Conservation (phyloP, 2,113 vertebrate genomes). For the Mus pahari region DNA sequence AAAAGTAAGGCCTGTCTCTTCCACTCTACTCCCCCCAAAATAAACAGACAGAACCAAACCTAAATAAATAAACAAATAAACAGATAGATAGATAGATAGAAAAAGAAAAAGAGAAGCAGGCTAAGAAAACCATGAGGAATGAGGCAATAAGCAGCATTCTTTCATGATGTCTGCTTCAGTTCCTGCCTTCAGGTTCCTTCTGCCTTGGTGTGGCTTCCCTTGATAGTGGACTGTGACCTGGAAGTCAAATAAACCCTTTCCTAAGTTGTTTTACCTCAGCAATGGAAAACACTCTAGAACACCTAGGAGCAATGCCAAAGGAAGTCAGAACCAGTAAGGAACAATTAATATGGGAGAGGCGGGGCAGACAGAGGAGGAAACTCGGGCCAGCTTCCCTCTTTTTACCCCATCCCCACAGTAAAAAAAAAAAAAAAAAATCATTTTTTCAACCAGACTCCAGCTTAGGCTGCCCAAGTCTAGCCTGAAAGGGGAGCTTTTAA, state of each 20-base stretch:
- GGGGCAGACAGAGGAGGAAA: not conserved
- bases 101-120: not conserved
- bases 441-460: no score
- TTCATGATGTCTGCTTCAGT: not conserved
- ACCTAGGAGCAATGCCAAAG: not conserved
- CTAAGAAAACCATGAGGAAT: not conserved
- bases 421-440: not conserved
- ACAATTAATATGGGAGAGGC: no score
- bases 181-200: not conserved
- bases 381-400: not conserved
- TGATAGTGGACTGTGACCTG: not conserved
- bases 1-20: not conserved
- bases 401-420: not conserved
- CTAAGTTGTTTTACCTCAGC: not conserved
- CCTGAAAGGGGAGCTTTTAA: not conserved
- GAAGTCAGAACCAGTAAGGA: no score
- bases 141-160: not conserved
- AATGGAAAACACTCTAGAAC: not conserved
- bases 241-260: not conserved
- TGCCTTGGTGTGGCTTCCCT: not conserved
- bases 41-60: not conserved
- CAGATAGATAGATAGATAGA: no score
- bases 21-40: not conserved
- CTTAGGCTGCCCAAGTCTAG: not conserved
- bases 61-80: no score